A percentile compares a stretch with the other conserved stretches of the same genome.
phyloP scores from a whole-genome alignment of 2,113 vertebrate species.

The Piprites chloris region DNA sequence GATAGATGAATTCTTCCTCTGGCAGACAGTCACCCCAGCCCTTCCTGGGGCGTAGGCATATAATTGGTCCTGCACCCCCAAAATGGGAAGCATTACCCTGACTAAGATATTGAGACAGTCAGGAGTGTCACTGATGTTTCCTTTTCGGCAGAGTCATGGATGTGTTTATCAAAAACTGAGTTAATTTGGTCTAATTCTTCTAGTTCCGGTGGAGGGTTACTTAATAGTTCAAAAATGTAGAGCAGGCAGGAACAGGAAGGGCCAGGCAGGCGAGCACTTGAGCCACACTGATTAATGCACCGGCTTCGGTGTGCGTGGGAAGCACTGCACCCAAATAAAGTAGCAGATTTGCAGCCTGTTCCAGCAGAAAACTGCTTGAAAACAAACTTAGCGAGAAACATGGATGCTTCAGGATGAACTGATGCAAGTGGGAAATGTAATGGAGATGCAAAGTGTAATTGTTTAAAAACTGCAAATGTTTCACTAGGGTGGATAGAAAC shows the following conservation, averaged over 20 bases:
- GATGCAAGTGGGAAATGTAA: neutral
- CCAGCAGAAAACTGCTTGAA: neutral
- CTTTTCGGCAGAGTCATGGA: neutral
- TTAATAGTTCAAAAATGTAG: neutral
- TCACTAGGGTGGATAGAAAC: fast-evolving
- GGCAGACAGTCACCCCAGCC: neutral
- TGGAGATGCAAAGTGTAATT: too few relatives aligned
- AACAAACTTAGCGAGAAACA: neutral
- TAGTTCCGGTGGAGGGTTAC: neutral
- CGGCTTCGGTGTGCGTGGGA: fast-evolving
- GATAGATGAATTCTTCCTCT: neutral
- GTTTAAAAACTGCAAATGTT: neutral
- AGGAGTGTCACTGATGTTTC: neutral
- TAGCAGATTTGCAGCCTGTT: neutral
- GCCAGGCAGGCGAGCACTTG: neutral
- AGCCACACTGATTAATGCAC: neutral
- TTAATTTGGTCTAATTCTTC: neutral
- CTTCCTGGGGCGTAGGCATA: neutral
- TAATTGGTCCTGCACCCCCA: neutral
- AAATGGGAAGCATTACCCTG: neutral
- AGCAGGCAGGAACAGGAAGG: neutral
- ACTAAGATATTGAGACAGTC: neutral
- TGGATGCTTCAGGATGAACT: neutral
- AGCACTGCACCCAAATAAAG: fast-evolving
- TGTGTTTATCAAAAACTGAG: neutral